phyloP scores from a whole-genome alignment of 2,888 invertebrate species.

The Watsonalla binaria region DNA sequence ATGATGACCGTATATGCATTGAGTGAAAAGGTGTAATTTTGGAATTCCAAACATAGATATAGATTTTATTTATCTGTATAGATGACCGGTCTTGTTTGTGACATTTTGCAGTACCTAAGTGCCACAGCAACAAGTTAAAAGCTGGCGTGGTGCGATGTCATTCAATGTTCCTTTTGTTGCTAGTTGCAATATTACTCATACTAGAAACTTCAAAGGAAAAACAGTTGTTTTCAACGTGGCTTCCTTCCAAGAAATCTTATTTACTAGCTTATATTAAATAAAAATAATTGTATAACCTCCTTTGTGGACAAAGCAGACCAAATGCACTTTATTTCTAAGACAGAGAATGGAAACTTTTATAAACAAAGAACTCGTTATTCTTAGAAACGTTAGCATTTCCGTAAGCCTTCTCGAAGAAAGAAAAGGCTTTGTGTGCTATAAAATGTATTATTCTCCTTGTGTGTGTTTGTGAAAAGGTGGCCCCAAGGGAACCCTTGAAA shows the following conservation, averaged over 20 bases:
- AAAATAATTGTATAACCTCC: background rate
- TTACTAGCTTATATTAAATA: background rate
- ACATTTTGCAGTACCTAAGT: no score
- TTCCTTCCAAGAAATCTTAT: background rate
- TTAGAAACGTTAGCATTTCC: background rate
- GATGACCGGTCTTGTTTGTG: no score
- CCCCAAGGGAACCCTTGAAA: conserved; percentile 15
- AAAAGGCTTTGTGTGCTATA: background rate
- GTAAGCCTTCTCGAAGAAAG: background rate
- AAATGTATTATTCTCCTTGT: conserved; percentile 10
- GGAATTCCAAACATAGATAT: no score
- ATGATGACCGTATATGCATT: no score
- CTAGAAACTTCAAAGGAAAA: background rate
- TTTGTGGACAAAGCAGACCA: background rate
- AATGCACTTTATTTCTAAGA: background rate
- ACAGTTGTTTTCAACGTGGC: background rate
- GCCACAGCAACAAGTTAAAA: no score
- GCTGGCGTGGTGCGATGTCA: no score
- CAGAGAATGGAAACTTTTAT: background rate
- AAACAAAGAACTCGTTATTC: background rate
- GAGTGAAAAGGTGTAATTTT: no score
- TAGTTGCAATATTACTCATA: no score
- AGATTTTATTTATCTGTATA: no score
- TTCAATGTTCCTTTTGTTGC: no score
- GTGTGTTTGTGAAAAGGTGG: conserved; percentile 18